Evolutionary conservation across 2,888 invertebrate species (phyloP), one percentile per base, ranked within the genome.

Genomic region (Sericinus montela): DNA sequence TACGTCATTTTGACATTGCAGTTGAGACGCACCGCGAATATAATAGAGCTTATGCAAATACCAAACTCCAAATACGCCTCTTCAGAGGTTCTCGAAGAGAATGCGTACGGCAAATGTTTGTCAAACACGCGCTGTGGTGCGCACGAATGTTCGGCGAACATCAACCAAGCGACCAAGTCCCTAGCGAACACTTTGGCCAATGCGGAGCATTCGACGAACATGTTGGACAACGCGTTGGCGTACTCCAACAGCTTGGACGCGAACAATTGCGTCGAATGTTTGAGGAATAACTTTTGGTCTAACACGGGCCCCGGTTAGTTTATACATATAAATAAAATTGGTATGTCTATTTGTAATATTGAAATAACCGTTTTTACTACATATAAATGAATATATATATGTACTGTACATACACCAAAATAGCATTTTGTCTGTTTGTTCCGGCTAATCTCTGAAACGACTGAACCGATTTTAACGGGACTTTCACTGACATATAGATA

Each of bases 21-120:
- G 43, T 16, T n/a, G n/a, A 36, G 32, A 28, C 8, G n/a, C 2
- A 37, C 19, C 19, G 15, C 25, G 13, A 51, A 46, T 37, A 35
- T 40, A 0, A 47, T 50, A 45, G 49, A 50, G 23, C 29, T 50
- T 5, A 50, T 45, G 45, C 49, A 50, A 45, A 39, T 50, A 29
- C n/a, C 44, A 0, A 45, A 48, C n/a, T 16, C 39, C 5, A 46
- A 48, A 29, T 42, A 42, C 29, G 11, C 19, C 1, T 29, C 42
- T 4, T 13, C 19, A 7, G 48, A 11, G 6, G 7, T 11, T 1
- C 11, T 11, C 2, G n/a, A 11, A n/a, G 6, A 42, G 4, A 37
- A 41, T 8, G 11, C 13, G 0, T 14, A 10, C 9, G 48, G 11
- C 9, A 42, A 30, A 30, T 29, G 15, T 14, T 10, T 29, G 34